Base-by-base conservation (phyloP, 1,140 invertebrate genomes). In the Dreissena rostriformis region DNA sequence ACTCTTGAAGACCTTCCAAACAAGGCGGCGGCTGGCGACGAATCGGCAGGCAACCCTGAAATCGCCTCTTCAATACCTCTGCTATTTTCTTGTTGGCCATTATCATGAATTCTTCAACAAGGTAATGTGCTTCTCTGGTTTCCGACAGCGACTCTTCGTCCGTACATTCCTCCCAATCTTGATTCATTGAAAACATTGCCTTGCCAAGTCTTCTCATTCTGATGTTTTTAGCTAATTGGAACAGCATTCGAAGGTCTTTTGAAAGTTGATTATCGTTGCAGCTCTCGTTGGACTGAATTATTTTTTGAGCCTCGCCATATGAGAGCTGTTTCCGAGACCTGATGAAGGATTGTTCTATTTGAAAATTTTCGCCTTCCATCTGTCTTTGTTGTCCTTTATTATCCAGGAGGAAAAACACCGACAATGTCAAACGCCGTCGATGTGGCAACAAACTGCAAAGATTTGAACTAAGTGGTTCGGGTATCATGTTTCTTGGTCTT, bases 381-480 rank as follows among this genome's bases (percentile, higher is more conserved):
- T 65, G 15, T 71, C 73, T n/a, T 12, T 71, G 77, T 26, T 81
- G 57, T 26, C 86, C 88, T 11, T 84, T 73, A 22, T 73, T 49
- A 49, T 87, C 67, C 14, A 91, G 67, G 15, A 29, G 79, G 63
- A 91, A 86, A 49, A 89, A 86, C 7, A 90, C 73, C 19, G 89
- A 88, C n/a, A 89, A 17, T 8, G 81, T 78, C 61, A 86, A 88
- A 71, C 92, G 80, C 26, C 91, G 88, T 71, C 90, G 75, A 61
- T 78, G 87, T 24, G 90, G 88, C 15, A 92, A 73, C 24, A 94
- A 87, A 65, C 93, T 94, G 73, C 92, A 94, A 22, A 92, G 73
- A 78, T 93, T 89, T 24, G 88, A 83, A 79, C 91, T 93, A 1
- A 94, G 82, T 53, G 90, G 85, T 67, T 87, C 83, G 15, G 93